Base-by-base conservation (phyloP, 2,113 vertebrate species). In the Onychostoma macrolepis region DNA sequence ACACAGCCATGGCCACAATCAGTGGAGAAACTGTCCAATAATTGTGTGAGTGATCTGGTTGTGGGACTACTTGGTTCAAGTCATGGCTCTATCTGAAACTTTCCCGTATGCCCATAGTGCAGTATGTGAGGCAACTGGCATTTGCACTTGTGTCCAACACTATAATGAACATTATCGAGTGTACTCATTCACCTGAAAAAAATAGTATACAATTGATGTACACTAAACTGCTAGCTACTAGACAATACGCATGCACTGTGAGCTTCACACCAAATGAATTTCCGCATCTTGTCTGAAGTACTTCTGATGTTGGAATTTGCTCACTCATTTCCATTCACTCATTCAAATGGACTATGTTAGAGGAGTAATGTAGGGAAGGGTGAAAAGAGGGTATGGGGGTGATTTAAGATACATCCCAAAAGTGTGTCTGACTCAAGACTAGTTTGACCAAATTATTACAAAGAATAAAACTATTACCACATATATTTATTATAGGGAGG, bases 41-140 rank as follows among this genome's bases (percentile, higher is more conserved):
- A 41, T 74, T 85, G 90, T 92, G 90, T 92, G 81, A 90, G 78
- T 88, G 79, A 87, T 48, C 41, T 53, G 41, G 26, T 43, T 28
- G 21, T 45, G 13, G n/a, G n/a, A 45, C n/a, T 41, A 28, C 69
- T 36, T 45, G n/a, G 72, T n/a, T 43, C 17, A 5, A 45, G 72
- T 13, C 38, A 43, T 43, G 24, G 11, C 38, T 75, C 3, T 6
- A 19, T 45, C 69, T 45, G 41, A 48, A 45, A 75, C 0, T 43
- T 1, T 0, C 21, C 38, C 38, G 10, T 43, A n/a, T 74, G 12
- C 4, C 71, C 19, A 6, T 15, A 36, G 30, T 71, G 30, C 36
- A 74, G 4, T 74, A n/a, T 74, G 12, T 74, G 24, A 41, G 24
- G 71, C 4, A 2, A 24, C 10, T 12, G 10, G 2, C 24, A 74